Evolutionary conservation across 23 tunicate species (phyloP), one percentile per base, ranked within the genome.

Genomic region (Clavelina lepadiformis): DNA sequence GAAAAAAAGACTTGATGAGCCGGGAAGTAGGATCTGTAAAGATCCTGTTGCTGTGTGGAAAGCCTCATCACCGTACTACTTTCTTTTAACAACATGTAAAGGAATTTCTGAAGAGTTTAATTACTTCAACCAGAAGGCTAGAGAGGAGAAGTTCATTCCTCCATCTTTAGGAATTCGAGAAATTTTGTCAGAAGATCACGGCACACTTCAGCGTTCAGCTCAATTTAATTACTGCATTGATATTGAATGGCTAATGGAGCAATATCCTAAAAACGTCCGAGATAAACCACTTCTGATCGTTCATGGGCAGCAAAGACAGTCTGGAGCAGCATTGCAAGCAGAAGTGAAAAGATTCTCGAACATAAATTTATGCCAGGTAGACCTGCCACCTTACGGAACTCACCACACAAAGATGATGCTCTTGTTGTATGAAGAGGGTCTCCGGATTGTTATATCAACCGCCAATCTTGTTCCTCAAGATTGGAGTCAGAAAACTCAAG

Each of bases 381-480:
- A 89, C 5, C 74, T 89, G 3, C 97, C 97, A 21, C 97, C 89
- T 5, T 89, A 65, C 51, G 97, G 97, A 15, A 89, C 97, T 3
- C 97, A 89, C 74, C 97, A 89, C 35, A 89, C 97, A 11, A 89
- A 89, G 51, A 89, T 89, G 97, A 89, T 89, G 97, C 49, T 89
- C 3, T 64, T 89, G 15, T 68, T 21, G 13, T 89, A 89, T 51
- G 31, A 64, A 31, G 65, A 62, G 5, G 89, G 80, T 21, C 35
- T 89, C 5, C 62, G 97, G 23, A 63, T 89, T 64, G 79, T 89
- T 28, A 81, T 89, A 34, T 51, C 71, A 4, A 89, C 97, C 5
- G 77, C 88, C 19, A 89, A 89, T 38, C 79, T 89, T 6, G 80
- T 89, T 2, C 60, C 63, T 28, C 70, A 66, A 41, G 97, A 89